These are phyloP conservation scores for Ceratoteleas bidentatus DNA, from an alignment of 1,140 invertebrate genomes.

Conservation along the genomic window DNA sequence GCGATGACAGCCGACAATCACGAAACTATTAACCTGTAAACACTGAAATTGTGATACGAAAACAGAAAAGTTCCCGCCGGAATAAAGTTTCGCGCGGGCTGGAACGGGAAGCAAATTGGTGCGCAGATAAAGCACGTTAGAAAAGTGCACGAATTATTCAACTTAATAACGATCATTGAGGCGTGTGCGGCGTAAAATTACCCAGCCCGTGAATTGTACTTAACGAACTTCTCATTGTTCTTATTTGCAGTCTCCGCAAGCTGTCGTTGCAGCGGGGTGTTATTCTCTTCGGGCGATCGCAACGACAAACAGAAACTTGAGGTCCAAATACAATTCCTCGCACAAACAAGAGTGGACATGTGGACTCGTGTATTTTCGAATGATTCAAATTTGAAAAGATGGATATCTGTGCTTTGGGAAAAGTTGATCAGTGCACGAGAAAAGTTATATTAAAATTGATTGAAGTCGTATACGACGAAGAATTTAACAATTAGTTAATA, in stretches of 20 bases:
- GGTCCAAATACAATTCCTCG: too few relatives aligned
- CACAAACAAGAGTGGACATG: background rate
- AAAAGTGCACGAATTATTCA: slow-evolving; percentile 59
- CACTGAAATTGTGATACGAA: slow-evolving; percentile 64
- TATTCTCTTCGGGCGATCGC: background rate
- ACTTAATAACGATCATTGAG: slow-evolving; percentile 59
- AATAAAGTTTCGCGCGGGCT: slow-evolving; percentile 60
- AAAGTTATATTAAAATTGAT: too few relatives aligned
- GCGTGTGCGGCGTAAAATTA: slow-evolving; percentile 39
- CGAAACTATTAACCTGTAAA: slow-evolving; percentile 67
- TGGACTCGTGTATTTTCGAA: background rate
- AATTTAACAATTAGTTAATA: too few relatives aligned
- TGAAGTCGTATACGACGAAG: too few relatives aligned
- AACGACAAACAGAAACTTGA: background rate
- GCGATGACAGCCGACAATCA: slow-evolving; percentile 59
- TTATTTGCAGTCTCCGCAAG: slow-evolving; percentile 17
- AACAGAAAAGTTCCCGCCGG: slow-evolving; percentile 61
- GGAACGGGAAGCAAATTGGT: slow-evolving; percentile 64
- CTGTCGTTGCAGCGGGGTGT: slow-evolving; percentile 2
- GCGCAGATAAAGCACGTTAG: slow-evolving; percentile 54
- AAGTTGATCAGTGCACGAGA: too few relatives aligned
- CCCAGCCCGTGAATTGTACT: slow-evolving; percentile 35
- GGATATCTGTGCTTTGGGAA: too few relatives aligned
- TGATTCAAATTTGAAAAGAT: too few relatives aligned
- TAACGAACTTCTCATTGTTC: slow-evolving; percentile 40